Evolutionary conservation across 2,113 vertebrate genomes (phyloP).

Genomic region (Pollimyrus isidori): DNA sequence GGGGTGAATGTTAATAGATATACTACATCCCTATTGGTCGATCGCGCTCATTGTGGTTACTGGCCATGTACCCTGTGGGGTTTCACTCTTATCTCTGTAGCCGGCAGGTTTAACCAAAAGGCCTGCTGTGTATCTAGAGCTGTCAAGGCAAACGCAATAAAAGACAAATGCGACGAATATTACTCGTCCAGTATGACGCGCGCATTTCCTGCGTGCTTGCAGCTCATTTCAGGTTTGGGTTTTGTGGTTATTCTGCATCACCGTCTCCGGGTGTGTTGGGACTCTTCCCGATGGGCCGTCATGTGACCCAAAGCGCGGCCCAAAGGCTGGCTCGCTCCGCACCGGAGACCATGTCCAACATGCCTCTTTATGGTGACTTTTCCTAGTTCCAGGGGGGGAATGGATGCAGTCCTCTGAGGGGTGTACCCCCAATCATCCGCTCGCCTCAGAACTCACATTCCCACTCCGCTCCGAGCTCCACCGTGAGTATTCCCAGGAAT

Average conservation of each 20-base stretch:
- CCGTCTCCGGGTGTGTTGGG: neutral
- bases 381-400: slow-evolving; percentile 90
- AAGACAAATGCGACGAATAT: neutral
- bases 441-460: slow-evolving; percentile 96
- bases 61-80: neutral
- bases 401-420: slow-evolving; percentile 93
- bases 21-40: neutral
- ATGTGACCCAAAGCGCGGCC: neutral
- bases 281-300: neutral
- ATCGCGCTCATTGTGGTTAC: neutral
- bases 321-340: neutral
- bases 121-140: neutral
- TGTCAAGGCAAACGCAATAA: neutral
- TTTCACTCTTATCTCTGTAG: neutral
- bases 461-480: slow-evolving; percentile 86
- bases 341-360: neutral
- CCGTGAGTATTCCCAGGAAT: slow-evolving; percentile 62
- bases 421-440: slow-evolving; percentile 80
- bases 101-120: neutral
- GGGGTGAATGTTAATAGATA: neutral
- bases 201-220: neutral
- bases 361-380: neutral
- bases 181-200: neutral
- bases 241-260: neutral
- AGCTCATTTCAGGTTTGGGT: neutral